Percentiles rank a stretch among this genome's conserved stretches.
phyloP scores from a whole-genome alignment of 1,140 invertebrate genomes.

The Leguminivora glycinivorella region DNA sequence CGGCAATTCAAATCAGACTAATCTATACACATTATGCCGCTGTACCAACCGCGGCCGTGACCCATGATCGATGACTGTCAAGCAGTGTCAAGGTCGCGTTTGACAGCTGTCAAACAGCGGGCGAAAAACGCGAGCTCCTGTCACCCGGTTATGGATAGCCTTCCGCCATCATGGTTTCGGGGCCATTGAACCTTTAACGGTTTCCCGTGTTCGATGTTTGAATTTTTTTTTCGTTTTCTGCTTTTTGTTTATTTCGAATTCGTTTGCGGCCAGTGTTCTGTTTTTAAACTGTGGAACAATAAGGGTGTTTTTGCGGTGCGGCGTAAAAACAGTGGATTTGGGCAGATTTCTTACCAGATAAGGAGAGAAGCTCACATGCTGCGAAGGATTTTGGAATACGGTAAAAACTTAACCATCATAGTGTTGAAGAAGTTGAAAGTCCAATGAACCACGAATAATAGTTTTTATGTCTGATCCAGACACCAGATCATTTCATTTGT shows the following conservation, averaged over 20 bases:
- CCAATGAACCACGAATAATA: neutral
- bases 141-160: constrained; percentile 69
- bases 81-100: constrained; percentile 68
- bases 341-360: constrained; percentile 14
- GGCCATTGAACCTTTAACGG: constrained; percentile 52
- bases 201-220: constrained; percentile 22
- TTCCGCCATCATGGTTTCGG: constrained; percentile 56
- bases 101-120: constrained; percentile 66
- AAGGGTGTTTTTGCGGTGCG: neutral
- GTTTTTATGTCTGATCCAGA: neutral
- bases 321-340: neutral
- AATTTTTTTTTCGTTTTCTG: constrained; percentile 23
- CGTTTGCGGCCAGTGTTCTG: constrained; percentile 21
- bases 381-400: neutral
- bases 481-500: neutral
- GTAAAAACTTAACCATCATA: constrained; percentile 4
- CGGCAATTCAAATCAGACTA: constrained; percentile 12
- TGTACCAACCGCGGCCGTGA: constrained; percentile 16
- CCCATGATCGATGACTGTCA: constrained; percentile 66
- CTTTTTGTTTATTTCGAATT: constrained; percentile 20
- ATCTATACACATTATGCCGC: constrained; percentile 16
- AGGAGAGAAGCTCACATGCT: neutral
- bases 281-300: constrained; percentile 13
- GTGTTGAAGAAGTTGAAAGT: neutral
- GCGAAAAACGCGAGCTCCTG: constrained; percentile 65